These are phyloP conservation scores for Bombus superbus DNA, from an alignment of 1,140 invertebrate species.

Conservation along the genomic window DNA sequence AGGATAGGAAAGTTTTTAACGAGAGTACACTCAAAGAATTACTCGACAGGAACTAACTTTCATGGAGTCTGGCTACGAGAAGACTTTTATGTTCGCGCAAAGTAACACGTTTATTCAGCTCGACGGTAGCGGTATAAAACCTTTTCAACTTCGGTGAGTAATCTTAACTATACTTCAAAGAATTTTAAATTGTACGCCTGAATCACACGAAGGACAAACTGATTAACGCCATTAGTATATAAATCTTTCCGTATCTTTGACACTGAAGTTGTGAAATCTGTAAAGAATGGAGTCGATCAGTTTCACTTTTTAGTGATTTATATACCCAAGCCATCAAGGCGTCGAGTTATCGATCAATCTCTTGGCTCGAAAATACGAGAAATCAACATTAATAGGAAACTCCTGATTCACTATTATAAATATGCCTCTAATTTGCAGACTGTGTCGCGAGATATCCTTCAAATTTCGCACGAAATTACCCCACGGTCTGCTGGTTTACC, in stretches of 20 bases:
- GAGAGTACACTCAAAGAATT: not conserved
- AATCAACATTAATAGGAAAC: not conserved
- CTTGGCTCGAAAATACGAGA: not conserved
- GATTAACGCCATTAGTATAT: too few species aligned
- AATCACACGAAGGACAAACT: not conserved
- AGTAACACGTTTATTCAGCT: slow-evolving; percentile 94
- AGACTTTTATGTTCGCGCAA: slow-evolving; percentile 93
- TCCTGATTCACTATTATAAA: not conserved
- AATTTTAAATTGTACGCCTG: not conserved
- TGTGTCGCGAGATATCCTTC: slow-evolving; percentile 93
- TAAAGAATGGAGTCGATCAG: too few species aligned
- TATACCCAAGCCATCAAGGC: not conserved
- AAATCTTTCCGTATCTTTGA: too few species aligned
- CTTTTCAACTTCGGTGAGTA: slow-evolving; percentile 91
- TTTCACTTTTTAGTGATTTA: too few species aligned
- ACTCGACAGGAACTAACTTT: slow-evolving; percentile 87
- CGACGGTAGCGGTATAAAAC: slow-evolving; percentile 92
- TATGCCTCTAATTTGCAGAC: slow-evolving; percentile 80
- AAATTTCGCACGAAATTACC: slow-evolving; percentile 93
- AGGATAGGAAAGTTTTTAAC: not conserved
- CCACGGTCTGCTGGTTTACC: slow-evolving; percentile 93
- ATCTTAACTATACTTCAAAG: not conserved
- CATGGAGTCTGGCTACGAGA: slow-evolving; percentile 90
- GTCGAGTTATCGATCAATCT: not conserved
- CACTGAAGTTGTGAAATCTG: too few species aligned